Percentiles rank a stretch among this genome's conserved stretches.
Conservation (phyloP, 2,797 vertebrate genomes). For the Scolopax rusticola region DNA sequence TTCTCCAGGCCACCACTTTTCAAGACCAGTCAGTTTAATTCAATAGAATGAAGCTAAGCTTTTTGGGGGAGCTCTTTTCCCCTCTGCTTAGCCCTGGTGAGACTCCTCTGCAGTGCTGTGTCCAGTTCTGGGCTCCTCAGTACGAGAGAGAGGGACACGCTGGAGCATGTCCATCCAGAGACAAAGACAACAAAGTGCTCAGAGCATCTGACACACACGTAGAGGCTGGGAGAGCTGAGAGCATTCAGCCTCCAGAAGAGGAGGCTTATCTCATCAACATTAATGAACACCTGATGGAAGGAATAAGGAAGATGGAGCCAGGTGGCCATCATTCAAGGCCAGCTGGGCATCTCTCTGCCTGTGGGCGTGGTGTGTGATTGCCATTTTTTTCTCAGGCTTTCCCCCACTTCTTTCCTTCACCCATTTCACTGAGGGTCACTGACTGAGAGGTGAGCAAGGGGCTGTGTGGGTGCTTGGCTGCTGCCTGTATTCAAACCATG, state of each 20-base stretch:
- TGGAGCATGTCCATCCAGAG: neutral
- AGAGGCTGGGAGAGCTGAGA: neutral
- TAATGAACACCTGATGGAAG: neutral
- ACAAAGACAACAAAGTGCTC: neutral
- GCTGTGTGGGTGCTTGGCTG: neutral
- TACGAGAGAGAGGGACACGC: neutral
- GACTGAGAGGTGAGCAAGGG: neutral
- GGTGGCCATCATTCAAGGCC: neutral
- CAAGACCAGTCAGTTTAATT: neutral
- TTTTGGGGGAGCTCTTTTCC: neutral
- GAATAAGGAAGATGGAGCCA: neutral
- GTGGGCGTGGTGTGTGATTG: neutral
- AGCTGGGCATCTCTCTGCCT: accelerated
- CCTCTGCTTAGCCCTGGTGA: neutral
- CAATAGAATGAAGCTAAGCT: neutral
- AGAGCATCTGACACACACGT: neutral
- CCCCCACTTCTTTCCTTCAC: neutral
- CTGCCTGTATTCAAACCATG: neutral
- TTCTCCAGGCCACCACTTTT: neutral
- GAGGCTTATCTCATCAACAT: neutral
- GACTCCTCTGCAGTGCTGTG: neutral
- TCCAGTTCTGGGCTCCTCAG: neutral
- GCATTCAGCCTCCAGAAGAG: neutral
- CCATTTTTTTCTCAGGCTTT: neutral
- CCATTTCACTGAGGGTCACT: neutral